Percentiles rank a stretch among this genome's conserved stretches.
Conservation (phyloP, 2,113 vertebrate genomes). For the Narcine bancroftii region DNA sequence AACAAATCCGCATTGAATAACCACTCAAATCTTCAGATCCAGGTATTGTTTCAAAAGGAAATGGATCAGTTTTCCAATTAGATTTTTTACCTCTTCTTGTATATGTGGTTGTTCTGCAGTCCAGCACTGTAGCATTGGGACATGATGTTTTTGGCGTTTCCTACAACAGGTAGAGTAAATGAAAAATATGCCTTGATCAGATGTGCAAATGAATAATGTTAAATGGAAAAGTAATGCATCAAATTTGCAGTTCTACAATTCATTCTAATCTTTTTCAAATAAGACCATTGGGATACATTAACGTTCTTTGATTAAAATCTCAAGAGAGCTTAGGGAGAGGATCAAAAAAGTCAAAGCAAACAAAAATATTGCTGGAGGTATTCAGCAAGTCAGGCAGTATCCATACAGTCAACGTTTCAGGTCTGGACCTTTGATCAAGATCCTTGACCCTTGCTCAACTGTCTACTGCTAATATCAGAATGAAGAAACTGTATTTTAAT, state of each 20-base stretch:
- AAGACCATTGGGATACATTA: not conserved
- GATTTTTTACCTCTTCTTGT: conserved; percentile 78
- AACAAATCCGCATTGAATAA: not conserved
- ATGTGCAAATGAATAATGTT: not conserved
- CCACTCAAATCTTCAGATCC: not conserved
- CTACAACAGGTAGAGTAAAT: conserved; percentile 50
- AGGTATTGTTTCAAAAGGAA: not conserved
- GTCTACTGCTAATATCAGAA: too few species aligned
- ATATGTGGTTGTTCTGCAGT: conserved; percentile 91
- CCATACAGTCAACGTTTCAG: too few species aligned
- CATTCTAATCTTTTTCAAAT: too few species aligned
- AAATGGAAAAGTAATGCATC: not conserved
- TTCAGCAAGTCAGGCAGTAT: too few species aligned
- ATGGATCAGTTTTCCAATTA: not conserved
- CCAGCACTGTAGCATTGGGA: conserved; percentile 92
- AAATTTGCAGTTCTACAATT: not conserved
- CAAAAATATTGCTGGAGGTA: too few species aligned
- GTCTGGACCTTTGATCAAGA: too few species aligned
- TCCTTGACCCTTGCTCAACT: too few species aligned
- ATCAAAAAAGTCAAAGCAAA: too few species aligned
- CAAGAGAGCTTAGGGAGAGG: not conserved
- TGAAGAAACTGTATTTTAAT: not conserved
- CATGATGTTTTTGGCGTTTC: conserved; percentile 80
- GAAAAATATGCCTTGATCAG: not conserved
- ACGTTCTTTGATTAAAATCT: not conserved